A percentile compares a stretch with the other conserved stretches of the same genome.
Evolutionary conservation across 2,888 invertebrate species (phyloP).

Genomic region (Epinotia bilunana): DNA sequence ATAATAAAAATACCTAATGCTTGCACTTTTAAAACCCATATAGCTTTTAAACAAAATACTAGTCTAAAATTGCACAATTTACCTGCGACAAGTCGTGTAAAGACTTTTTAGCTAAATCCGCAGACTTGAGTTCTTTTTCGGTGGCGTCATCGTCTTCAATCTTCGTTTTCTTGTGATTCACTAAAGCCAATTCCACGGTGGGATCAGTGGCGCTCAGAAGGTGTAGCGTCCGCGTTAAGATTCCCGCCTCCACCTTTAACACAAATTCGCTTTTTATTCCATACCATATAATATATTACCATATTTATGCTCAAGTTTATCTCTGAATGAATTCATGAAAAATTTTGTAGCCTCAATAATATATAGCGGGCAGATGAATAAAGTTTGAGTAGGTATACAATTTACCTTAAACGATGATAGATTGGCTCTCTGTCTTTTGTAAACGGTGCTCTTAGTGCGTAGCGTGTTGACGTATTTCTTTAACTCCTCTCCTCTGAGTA

Average conservation of each 20-base stretch:
- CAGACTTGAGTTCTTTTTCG: conserved; percentile 71
- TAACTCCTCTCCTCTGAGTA: conserved; percentile 92
- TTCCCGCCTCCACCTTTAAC: conserved; percentile 88
- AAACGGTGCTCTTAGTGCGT: conserved; percentile 91
- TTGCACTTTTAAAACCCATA: neutral
- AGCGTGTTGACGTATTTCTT: conserved; percentile 93
- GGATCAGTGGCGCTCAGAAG: conserved; percentile 86
- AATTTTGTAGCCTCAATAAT: neutral
- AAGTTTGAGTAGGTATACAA: neutral
- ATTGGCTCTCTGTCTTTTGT: conserved; percentile 92
- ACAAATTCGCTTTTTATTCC: conserved; percentile 13
- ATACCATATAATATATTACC: neutral
- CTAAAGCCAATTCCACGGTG: conserved; percentile 78
- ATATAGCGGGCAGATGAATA: neutral
- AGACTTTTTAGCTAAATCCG: conserved; percentile 74
- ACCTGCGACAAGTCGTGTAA: conserved; percentile 81
- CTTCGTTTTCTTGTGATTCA: conserved; percentile 80
- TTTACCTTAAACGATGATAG: conserved; percentile 87
- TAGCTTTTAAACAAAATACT: neutral
- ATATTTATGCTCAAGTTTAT: neutral
- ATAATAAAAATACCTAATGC: no score
- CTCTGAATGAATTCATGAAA: neutral
- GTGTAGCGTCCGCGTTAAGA: conserved; percentile 90
- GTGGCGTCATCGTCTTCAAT: conserved; percentile 85
- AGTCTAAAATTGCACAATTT: neutral